phyloP scores from a whole-genome alignment of 1,140 invertebrate genomes.

The Notospermus geniculatus region DNA sequence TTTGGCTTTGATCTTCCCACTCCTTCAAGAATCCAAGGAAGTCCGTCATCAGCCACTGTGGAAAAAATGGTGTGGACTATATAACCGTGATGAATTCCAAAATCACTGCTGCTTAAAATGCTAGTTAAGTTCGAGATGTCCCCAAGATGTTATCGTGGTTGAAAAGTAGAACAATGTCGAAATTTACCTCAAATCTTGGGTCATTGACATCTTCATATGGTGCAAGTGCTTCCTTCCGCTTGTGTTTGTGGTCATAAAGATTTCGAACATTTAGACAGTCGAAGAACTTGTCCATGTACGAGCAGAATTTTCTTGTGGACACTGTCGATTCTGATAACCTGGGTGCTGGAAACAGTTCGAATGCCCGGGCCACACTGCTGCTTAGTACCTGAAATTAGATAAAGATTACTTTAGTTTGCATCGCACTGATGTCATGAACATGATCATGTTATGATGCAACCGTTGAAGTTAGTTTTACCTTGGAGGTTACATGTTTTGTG shows the following conservation, averaged over 20 bases:
- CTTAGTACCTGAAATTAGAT: not conserved
- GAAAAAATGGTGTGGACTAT: too few relatives aligned
- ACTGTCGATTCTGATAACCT: not conserved
- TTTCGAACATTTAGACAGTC: conserved; percentile 3
- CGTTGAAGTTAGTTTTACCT: too few relatives aligned
- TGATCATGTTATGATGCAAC: not conserved
- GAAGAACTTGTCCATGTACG: conserved; percentile 5
- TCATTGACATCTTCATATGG: not conserved
- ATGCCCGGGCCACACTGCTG: not conserved
- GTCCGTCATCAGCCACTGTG: not conserved
- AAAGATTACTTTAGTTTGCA: not conserved
- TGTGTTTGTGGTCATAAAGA: not conserved
- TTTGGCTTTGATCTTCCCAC: not conserved
- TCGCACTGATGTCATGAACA: not conserved
- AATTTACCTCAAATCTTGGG: not conserved
- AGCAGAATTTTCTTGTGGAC: not conserved
- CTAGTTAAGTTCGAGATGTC: too few relatives aligned
- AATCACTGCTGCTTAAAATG: too few relatives aligned
- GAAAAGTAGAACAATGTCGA: too few relatives aligned
- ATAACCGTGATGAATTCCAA: too few relatives aligned
- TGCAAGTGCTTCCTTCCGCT: not conserved
- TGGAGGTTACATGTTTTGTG: too few relatives aligned
- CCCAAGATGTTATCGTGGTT: too few relatives aligned
- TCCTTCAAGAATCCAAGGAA: conserved; percentile 2
- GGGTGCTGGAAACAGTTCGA: not conserved